These are phyloP conservation scores for Leucophora obtusa DNA, from an alignment of 2,888 invertebrate genomes.

Conservation along the genomic window DNA sequence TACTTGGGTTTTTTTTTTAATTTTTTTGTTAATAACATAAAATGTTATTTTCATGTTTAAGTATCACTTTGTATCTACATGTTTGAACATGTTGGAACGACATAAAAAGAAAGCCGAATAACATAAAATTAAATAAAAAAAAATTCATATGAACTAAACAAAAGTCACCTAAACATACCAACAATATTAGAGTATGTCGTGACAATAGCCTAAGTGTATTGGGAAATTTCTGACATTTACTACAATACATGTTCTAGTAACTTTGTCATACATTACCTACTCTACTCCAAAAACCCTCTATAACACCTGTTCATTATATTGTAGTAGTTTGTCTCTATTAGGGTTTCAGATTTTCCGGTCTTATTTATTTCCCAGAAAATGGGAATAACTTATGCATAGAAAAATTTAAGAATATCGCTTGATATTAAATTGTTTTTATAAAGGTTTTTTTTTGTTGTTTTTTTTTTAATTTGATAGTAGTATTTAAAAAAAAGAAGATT, in stretches of 20 bases:
- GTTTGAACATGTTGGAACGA: conserved; percentile 36
- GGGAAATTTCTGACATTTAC: conserved; percentile 13
- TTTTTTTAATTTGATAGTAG: too few species aligned
- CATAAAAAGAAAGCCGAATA: conserved; percentile 26
- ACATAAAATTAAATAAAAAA: conserved; percentile 10
- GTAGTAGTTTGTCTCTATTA: conserved; percentile 15
- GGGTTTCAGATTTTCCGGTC: too few species aligned
- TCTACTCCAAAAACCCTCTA: not conserved
- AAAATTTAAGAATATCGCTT: too few species aligned
- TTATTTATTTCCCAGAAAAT: too few species aligned
- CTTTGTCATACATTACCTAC: conserved; percentile 4
- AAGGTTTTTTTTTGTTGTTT: too few species aligned
- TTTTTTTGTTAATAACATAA: conserved; percentile 55
- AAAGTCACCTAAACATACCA: not conserved
- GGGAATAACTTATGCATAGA: too few species aligned
- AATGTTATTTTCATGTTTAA: conserved; percentile 60
- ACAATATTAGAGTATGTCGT: conserved; percentile 43
- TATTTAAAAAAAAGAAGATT: too few species aligned
- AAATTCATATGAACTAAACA: not conserved
- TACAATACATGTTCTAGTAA: conserved; percentile 17
- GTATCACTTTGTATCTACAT: conserved; percentile 57
- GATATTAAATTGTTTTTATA: too few species aligned
- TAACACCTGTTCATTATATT: conserved; percentile 44
- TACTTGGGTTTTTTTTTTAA: not conserved
- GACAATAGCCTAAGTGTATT: conserved; percentile 42